These are phyloP conservation scores for Zaprionus inermis DNA, from an alignment of 1,140 invertebrate species.

Conservation along the genomic window DNA sequence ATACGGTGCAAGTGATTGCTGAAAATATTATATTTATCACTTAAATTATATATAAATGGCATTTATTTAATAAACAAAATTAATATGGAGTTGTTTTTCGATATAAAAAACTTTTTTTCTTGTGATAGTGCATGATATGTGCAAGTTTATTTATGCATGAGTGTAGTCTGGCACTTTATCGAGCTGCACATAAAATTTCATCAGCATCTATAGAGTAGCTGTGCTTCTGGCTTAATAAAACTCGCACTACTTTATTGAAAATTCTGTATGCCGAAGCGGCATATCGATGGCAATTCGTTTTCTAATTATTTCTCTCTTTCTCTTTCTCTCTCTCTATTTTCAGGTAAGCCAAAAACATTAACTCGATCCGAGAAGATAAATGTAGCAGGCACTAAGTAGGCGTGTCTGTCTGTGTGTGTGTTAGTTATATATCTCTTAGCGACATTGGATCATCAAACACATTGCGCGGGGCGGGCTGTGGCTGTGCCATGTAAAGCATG, in stretches of 20 bases:
- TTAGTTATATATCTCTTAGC: constrained; percentile 23
- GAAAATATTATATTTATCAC: background rate
- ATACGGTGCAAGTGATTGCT: background rate
- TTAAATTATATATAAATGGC: background rate
- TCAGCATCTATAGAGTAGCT: background rate
- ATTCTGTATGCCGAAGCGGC: constrained; percentile 21
- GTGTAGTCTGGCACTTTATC: background rate
- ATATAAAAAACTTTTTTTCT: too few relatives aligned
- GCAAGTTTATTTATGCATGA: background rate
- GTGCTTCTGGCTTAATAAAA: background rate
- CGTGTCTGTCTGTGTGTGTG: constrained; percentile 1
- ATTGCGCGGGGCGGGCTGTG: constrained; percentile 17
- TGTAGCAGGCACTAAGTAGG: constrained; percentile 16
- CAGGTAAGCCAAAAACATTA: constrained; percentile 34
- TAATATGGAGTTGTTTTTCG: too few relatives aligned
- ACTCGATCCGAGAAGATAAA: constrained; percentile 31
- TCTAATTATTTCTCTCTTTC: constrained; percentile 40
- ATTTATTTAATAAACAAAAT: background rate
- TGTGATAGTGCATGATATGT: background rate
- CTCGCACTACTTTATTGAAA: constrained; percentile 11
- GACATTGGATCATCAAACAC: constrained; percentile 52
- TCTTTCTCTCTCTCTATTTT: constrained; percentile 6
- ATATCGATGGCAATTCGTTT: constrained; percentile 37
- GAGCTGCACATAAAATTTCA: background rate
- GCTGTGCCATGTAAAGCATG: constrained; percentile 60